Conservation (phyloP, 2,113 vertebrate species). For the Ellobius talpinus region DNA sequence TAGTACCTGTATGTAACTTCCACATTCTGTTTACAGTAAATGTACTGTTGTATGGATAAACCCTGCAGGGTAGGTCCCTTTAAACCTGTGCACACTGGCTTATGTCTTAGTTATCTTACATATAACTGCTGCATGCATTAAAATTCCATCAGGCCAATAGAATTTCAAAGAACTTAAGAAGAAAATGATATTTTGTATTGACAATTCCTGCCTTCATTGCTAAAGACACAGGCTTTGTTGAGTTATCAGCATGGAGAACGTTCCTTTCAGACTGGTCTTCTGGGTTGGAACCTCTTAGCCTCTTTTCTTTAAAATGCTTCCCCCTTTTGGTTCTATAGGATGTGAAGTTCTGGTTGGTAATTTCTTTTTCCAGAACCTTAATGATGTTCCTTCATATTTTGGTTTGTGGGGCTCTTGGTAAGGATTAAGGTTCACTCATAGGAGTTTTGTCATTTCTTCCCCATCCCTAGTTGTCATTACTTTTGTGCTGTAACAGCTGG, state of each 20-base stretch:
- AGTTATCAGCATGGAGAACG: neutral
- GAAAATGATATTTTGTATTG: neutral
- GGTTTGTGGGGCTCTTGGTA: neutral
- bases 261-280: neutral
- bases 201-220: neutral
- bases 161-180: neutral
- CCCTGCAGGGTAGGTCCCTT: neutral
- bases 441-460: neutral
- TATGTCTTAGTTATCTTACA: neutral
- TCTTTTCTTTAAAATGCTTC: neutral
- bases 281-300: neutral
- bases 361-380: neutral
- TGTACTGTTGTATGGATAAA: neutral
- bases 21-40: neutral
- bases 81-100: neutral
- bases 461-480: neutral
- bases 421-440: neutral
- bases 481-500: neutral
- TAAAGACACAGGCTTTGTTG: neutral
- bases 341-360: neutral
- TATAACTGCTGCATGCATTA: neutral
- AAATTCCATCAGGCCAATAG: neutral
- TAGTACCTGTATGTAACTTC: neutral
- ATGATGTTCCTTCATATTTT: constrained; percentile 4
- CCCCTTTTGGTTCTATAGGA: neutral